Evolutionary conservation across 2,797 vertebrate species (phyloP), one percentile per base, ranked within the genome.

Genomic region (Poeciliopsis presidionis): DNA sequence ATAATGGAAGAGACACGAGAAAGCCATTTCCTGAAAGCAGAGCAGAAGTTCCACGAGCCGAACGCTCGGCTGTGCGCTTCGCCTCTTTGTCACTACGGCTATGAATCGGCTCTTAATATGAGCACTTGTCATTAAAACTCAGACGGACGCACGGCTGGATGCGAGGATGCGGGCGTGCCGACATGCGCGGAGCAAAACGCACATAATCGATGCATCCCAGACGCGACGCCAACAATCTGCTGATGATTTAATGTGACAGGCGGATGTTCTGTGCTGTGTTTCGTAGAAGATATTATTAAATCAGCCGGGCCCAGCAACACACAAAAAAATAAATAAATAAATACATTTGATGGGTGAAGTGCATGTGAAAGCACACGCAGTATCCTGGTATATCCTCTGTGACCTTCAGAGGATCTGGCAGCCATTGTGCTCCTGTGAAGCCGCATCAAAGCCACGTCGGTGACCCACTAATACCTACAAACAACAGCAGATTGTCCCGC

Each of bases 1-100:
- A 90, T 92, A 91, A 93, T 90, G 88, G 85, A 88, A 87, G 79
- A 87, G 86, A 94, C 92, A 93, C 16, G 84, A 90, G 85, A 94
- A 93, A 86, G 77, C 86, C 88, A 90, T 93, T 86, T 89, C 72
- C 78, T 91, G 82, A 92, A 92, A 94, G 90, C 84, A 39, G 33
- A 80, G 77, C 75, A 84, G 86, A 43, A 80, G 76, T 41, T 45
- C n/a, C 73, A 70, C 13, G 7, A 76, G 81, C 75, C 33, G 72
- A 80, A 83, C 78, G 86, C 86, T 78, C 84, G 59, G 79, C 86
- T 67, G 81, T 4, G 76, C 88, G 91, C 88, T 93, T 88, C 88
- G 85, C 72, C 43, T 88, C 77, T 83, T 75, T 73, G 78, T 87
- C 86, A 67, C 84, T 82, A 67, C 85, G 72, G 72, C 82, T 86